phyloP scores from a whole-genome alignment of 2,888 invertebrate genomes.

The Gastracanthus pulcherrimus region DNA sequence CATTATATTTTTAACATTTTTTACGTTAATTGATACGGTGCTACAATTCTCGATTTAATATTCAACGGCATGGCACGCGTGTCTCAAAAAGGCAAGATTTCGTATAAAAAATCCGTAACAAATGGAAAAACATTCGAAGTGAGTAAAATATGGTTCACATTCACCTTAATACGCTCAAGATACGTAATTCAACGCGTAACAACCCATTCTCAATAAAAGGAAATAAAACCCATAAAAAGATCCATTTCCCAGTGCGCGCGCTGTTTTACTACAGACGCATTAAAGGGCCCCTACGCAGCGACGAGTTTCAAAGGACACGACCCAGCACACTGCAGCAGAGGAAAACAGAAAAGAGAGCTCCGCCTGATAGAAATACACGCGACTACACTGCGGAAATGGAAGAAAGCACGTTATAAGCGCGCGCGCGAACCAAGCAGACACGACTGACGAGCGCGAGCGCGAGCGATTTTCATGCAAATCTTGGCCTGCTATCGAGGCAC shows the following conservation, averaged over 20 bases:
- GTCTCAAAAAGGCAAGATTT: no score
- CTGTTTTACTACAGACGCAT: neutral
- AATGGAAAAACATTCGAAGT: no score
- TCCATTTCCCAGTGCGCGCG: neutral
- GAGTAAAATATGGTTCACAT: no score
- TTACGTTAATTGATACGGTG: no score
- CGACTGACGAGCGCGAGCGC: slow-evolving; percentile 30
- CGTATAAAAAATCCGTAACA: no score
- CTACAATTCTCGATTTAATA: no score
- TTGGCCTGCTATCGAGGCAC: neutral
- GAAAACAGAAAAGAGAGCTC: neutral
- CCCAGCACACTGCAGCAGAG: neutral
- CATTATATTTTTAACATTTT: no score
- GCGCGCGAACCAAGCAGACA: no score
- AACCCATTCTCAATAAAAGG: neutral
- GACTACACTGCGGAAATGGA: no score
- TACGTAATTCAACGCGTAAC: neutral
- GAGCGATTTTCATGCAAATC: slow-evolving; percentile 69
- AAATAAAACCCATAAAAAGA: neutral
- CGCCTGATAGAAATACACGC: no score
- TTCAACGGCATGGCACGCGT: no score
- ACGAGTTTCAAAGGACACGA: neutral
- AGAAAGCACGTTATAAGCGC: neutral
- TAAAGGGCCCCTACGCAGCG: neutral
- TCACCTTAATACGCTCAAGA: no score